These are phyloP conservation scores for Xanthia togata DNA, from an alignment of 2,888 invertebrate species.

Conservation along the genomic window DNA sequence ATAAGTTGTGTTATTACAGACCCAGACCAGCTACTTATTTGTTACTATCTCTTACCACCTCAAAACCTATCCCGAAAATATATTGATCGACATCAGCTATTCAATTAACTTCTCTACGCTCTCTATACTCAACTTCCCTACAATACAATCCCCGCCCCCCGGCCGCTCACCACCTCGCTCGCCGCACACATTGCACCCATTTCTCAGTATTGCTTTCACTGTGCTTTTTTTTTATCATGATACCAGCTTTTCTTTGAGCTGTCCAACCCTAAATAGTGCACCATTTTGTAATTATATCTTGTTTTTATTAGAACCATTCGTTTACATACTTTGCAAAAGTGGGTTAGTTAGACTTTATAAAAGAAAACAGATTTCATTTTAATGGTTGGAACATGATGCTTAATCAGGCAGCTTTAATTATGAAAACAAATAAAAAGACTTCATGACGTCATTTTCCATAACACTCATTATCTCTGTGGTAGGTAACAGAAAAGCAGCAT, in stretches of 20 bases:
- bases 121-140: not conserved
- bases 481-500: not conserved
- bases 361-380: not conserved
- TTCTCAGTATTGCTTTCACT: not conserved
- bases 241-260: slow-evolving; percentile 15
- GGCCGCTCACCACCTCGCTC: not conserved
- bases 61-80: not conserved
- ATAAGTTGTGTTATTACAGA: not conserved
- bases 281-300: slow-evolving; percentile 27
- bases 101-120: not conserved
- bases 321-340: slow-evolving; percentile 20
- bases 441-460: too few species aligned
- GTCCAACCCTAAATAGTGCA: slow-evolving; percentile 6
- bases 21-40: not conserved
- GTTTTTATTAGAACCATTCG: slow-evolving; percentile 19
- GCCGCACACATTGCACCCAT: not conserved
- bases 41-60: not conserved
- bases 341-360: not conserved
- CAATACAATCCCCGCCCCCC: not conserved
- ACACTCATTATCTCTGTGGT: not conserved
- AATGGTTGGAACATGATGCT: not conserved
- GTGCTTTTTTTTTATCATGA: slow-evolving; percentile 9
- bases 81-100: not conserved
- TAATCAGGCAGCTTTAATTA: not conserved
- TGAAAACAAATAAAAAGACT: not conserved